These are phyloP conservation scores for Fundulus diaphanus DNA, from an alignment of 2,797 vertebrate genomes.

Conservation along the genomic window DNA sequence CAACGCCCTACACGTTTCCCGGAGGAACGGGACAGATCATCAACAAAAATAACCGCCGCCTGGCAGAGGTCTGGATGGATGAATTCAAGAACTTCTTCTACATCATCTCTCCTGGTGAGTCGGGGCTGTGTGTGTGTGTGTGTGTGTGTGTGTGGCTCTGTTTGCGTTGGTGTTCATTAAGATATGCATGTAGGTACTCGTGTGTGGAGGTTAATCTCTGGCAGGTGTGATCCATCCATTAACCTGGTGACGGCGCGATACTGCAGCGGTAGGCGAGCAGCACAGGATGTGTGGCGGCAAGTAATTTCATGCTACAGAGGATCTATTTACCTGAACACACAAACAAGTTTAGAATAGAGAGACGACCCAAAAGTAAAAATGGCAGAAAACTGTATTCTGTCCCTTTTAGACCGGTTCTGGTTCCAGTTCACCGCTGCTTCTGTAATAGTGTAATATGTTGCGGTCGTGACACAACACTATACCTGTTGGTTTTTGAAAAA, in stretches of 20 bases:
- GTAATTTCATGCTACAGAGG: constrained; percentile 76
- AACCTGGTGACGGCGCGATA: constrained; percentile 64
- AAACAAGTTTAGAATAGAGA: constrained; percentile 17
- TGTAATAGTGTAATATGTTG: background rate
- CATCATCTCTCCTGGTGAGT: constrained; percentile 97
- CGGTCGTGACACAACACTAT: too few species aligned
- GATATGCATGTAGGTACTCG: constrained; percentile 9
- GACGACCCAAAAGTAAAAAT: constrained; percentile 15
- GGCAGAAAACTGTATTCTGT: background rate
- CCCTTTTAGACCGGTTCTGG: too few species aligned
- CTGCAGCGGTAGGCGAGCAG: constrained; percentile 56
- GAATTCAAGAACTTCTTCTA: constrained; percentile 99
- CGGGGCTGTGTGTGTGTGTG: constrained; percentile 5
- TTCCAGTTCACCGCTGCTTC: background rate
- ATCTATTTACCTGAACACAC: constrained; percentile 52
- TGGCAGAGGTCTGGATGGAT: constrained; percentile 99
- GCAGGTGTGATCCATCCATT: constrained; percentile 67
- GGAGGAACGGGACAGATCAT: constrained; percentile 98
- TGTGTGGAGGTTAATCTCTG: constrained; percentile 56
- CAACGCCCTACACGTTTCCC: constrained; percentile 97
- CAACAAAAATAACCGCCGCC: constrained; percentile 98
- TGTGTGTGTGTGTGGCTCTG: constrained; percentile 21
- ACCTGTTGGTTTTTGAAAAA: background rate
- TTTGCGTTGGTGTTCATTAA: background rate
- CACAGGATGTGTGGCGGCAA: constrained; percentile 30